Evolutionary conservation across 2,797 vertebrate genomes (phyloP), one percentile per base, ranked within the genome.

Genomic region (Helostoma temminkii): DNA sequence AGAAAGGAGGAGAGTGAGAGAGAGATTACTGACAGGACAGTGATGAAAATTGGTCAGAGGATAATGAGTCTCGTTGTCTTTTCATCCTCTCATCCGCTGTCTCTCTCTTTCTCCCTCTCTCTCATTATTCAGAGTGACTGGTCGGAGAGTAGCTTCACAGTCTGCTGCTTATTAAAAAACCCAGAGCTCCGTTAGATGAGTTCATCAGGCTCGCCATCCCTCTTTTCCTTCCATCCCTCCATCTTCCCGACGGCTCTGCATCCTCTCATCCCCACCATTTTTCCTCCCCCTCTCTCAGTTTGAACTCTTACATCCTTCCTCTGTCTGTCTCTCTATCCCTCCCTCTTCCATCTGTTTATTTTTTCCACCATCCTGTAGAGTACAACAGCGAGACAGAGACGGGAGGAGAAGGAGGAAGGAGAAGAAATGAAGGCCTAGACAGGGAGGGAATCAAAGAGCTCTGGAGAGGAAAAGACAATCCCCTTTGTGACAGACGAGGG

Each of bases 121-220:
- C 80, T 90, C 90, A 89, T 93, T 93, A 93, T 91, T 91, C 85
- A 85, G 86, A 91, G 85, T 89, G 85, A 90, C 84, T 91, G 83
- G 88, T 89, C 47, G 75, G 85, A 88, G 85, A 88, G 89, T 60
- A 84, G 91, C 91, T 91, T 91, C 89, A 89, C 91, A 92, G 91
- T 89, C 91, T 90, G 90, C 86, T 86, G 89, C 92, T 92, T 93
- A 93, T 93, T 92, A 92, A 91, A 92, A 92, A 93, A 87, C 66
- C 74, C 85, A 90, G 82, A 83, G 85, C 62, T 80, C 84, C 83
- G 91, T 90, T 81, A 90, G 86, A 92, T 87, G 88, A 92, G 90
- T 92, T 93, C 87, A 92, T 92, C 91, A 93, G 81, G 71, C 81
- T 81, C 67, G 76, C 71, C 72, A 71, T 82, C 71, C 61, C 67